phyloP scores from a whole-genome alignment of 2,888 invertebrate species.

The Apamea anceps region DNA sequence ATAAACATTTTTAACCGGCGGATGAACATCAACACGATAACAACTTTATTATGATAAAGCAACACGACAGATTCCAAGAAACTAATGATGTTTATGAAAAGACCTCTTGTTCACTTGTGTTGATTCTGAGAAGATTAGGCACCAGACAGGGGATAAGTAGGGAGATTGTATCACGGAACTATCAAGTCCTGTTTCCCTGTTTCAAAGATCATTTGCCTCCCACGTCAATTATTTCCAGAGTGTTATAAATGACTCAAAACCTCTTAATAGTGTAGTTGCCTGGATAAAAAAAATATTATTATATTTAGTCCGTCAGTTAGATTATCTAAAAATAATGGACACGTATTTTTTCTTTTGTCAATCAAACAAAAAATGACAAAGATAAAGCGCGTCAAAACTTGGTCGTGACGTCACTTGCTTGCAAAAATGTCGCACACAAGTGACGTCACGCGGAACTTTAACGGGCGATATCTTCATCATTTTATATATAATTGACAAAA shows the following conservation, averaged over 20 bases:
- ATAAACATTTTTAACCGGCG: constrained; percentile 26
- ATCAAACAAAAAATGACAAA: too few relatives aligned
- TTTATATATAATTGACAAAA: too few relatives aligned
- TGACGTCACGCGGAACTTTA: too few relatives aligned
- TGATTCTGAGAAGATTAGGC: constrained; percentile 9
- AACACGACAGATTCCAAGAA: constrained; percentile 14
- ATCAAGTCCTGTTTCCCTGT: constrained; percentile 1
- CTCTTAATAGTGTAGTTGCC: not conserved
- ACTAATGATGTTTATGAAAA: not conserved
- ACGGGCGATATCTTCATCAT: too few relatives aligned
- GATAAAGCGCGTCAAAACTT: too few relatives aligned
- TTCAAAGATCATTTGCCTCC: not conserved
- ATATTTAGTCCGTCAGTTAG: too few relatives aligned
- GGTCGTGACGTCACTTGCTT: too few relatives aligned
- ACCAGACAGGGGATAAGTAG: not conserved
- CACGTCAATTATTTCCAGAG: not conserved
- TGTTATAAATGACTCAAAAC: not conserved
- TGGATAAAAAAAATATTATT: too few relatives aligned
- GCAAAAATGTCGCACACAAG: too few relatives aligned
- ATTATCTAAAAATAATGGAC: too few relatives aligned
- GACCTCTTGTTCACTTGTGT: constrained; percentile 12
- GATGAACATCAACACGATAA: constrained; percentile 19
- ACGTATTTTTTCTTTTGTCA: too few relatives aligned
- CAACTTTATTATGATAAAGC: constrained; percentile 8
- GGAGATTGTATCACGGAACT: not conserved